Percentiles rank a stretch among this genome's conserved stretches.
Evolutionary conservation across 2,113 vertebrate genomes (phyloP).

Genomic region (Passer montanus): DNA sequence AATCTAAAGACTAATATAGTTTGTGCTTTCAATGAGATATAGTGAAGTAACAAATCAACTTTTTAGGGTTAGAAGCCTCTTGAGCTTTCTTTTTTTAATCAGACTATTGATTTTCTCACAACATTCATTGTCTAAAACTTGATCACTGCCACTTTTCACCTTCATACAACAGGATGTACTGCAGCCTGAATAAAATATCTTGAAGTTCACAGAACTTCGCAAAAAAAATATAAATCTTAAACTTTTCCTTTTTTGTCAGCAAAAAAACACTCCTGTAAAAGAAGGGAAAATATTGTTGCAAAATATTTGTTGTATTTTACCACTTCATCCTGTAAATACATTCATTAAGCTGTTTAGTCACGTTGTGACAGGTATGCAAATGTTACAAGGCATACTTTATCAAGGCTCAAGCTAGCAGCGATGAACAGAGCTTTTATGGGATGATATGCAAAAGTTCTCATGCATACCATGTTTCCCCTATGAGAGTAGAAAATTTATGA

Average conservation of each 20-base stretch:
- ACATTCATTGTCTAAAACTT: slow-evolving; percentile 62
- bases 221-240: neutral
- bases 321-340: neutral
- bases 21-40: slow-evolving; percentile 62
- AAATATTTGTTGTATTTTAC: slow-evolving; percentile 4
- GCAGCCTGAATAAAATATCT: slow-evolving; percentile 20
- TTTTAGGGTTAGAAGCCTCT: slow-evolving; percentile 72
- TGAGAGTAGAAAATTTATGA: neutral
- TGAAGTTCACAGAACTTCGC: neutral
- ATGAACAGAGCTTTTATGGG: neutral
- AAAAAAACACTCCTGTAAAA: neutral
- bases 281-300: neutral
- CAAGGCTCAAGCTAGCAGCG: neutral
- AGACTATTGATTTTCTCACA: slow-evolving; percentile 70
- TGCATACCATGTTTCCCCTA: neutral
- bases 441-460: neutral
- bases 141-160: slow-evolving; percentile 41
- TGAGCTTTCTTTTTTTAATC: slow-evolving; percentile 73
- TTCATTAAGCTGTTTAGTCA: neutral
- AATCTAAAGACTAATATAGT: slow-evolving; percentile 48
- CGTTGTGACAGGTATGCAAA: neutral
- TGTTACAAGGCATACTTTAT: neutral
- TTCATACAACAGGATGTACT: neutral
- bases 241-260: neutral
- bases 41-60: slow-evolving; percentile 70